These are phyloP conservation scores for Nothura maculosa DNA, from an alignment of 2,797 vertebrate genomes.

Conservation along the genomic window DNA sequence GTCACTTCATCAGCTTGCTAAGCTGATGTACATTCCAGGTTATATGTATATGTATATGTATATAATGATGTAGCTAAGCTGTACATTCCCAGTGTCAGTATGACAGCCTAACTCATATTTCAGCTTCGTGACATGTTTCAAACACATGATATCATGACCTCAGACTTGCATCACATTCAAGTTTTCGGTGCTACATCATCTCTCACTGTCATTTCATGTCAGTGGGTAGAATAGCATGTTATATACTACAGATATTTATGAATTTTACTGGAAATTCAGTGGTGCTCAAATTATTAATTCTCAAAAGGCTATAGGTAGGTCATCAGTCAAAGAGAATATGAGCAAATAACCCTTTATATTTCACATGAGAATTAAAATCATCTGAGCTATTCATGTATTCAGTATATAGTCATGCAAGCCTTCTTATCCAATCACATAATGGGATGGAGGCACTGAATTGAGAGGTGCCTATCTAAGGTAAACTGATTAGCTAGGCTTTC, in stretches of 20 bases:
- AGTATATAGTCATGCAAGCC: background rate
- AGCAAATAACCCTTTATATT: background rate
- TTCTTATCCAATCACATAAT: background rate
- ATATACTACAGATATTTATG: background rate
- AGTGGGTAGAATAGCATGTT: background rate
- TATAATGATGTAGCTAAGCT: too few relatives aligned
- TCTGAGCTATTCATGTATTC: background rate
- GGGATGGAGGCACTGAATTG: background rate
- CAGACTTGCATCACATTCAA: background rate
- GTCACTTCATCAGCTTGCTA: background rate
- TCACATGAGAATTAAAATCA: background rate
- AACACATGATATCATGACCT: constrained; percentile 18
- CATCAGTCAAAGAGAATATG: background rate
- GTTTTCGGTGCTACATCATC: background rate
- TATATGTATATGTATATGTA: too few relatives aligned
- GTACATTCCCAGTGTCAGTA: background rate
- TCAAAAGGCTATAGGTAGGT: background rate
- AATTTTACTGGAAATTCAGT: background rate
- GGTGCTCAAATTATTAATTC: background rate
- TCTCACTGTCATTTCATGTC: background rate
- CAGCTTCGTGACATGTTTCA: constrained; percentile 15
- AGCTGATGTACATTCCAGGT: too few relatives aligned
- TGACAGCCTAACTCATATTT: constrained; percentile 34
- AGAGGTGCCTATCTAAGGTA: background rate
- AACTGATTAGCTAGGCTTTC: background rate